Base-by-base conservation (phyloP, 2,113 vertebrate species). In the Dipodomys ordii region DNA sequence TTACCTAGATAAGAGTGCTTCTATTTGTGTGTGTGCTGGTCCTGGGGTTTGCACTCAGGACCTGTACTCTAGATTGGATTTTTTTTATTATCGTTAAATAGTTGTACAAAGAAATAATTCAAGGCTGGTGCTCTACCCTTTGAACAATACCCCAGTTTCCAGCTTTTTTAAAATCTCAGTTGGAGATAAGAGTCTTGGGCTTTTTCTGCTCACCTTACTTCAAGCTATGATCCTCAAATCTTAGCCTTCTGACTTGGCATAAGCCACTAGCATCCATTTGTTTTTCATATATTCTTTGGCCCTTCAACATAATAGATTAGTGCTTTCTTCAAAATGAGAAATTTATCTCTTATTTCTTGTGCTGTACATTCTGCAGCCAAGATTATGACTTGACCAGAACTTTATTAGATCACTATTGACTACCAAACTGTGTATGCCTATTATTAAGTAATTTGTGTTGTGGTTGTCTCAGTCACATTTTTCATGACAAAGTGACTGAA, bases 291-390 rank as follows among this genome's bases (percentile, higher is more conserved):
- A 68, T 80, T 80, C 49, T 18, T 80, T 77, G 53, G 6, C 39
- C 6, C 12, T 91, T 76, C 53, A 71, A 68, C 39, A 67, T 68
- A 87, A 86, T 18, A 64, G 32, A 76, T 86, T 64, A 81, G 28
- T 78, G 7, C 39, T 49, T 67, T 93, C 23, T 92, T 78, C 32
- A 92, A 18, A 68, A 53, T 83, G n/a, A 69, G 23, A 8, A 83
- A 92, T 67, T 94, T 83, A 83, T 60, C 7, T 73, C 13, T 84
- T 65, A 53, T 78, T 64, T 16, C 82, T 91, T 93, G 11, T 7
- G 27, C 2, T 15, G 12, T 81, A 39, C 7, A 35, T 69, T 81
- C 53, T 57, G 53, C 53, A 57, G 39, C 82, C 53, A 62, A 2
- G 35, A 11, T 62, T 80, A 68, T 25, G 89, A 6, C 7, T 0